A percentile compares a stretch with the other conserved stretches of the same genome.
Evolutionary conservation across 2,113 vertebrate species (phyloP).

Genomic region (Pteronura brasiliensis): DNA sequence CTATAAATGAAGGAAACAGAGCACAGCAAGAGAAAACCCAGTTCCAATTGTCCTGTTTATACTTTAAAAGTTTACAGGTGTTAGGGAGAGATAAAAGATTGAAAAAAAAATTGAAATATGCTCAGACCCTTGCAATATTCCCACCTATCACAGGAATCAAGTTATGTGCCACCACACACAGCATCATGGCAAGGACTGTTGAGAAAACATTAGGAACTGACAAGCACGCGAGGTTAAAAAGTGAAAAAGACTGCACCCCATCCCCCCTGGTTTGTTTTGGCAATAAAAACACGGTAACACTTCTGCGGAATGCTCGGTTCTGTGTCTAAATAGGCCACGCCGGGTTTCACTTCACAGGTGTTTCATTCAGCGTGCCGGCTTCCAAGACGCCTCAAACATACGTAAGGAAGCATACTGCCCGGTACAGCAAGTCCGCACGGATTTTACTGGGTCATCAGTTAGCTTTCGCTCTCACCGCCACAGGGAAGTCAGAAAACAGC

Average conservation of each 20-base stretch:
- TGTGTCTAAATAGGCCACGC: not conserved
- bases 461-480: not conserved
- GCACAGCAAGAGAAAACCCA: not conserved
- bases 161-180: not conserved
- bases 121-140: not conserved
- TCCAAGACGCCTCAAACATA: not conserved
- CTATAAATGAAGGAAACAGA: constrained; percentile 1
- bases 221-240: not conserved
- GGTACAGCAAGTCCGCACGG: not conserved
- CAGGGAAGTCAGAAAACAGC: not conserved
- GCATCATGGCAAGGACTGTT: not conserved
- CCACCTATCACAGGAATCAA: accelerated
- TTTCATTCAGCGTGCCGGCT: not conserved
- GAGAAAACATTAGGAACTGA: not conserved
- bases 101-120: not conserved
- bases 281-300: not conserved
- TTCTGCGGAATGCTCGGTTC: not conserved
- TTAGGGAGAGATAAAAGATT: not conserved
- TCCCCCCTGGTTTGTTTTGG: not conserved
- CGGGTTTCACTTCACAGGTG: constrained; percentile 23
- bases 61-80: not conserved
- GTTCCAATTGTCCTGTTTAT: not conserved
- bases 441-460: constrained; percentile 11
- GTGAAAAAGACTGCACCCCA: not conserved
- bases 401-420: not conserved